These are phyloP conservation scores for Cynocephalus volans DNA, from an alignment of 2,113 vertebrate species.

Conservation along the genomic window DNA sequence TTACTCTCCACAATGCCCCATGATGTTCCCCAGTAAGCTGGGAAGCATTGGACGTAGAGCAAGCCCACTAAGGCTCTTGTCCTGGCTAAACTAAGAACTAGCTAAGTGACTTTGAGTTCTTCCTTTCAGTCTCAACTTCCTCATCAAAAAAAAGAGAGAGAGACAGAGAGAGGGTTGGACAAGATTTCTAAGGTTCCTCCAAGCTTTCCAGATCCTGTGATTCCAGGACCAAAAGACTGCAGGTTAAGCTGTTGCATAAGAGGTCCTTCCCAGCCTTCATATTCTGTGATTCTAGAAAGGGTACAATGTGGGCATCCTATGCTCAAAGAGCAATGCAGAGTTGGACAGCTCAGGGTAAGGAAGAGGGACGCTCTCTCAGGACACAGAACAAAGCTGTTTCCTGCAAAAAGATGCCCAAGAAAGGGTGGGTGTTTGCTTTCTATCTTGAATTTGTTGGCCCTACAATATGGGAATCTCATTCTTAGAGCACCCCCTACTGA, in stretches of 20 bases:
- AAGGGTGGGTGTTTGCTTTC: background rate
- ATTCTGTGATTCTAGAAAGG: background rate
- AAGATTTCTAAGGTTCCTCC: background rate
- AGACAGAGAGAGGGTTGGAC: background rate
- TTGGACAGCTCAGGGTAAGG: no score
- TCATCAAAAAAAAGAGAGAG: background rate
- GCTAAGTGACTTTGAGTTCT: background rate
- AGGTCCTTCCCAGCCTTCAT: background rate
- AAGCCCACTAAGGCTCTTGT: background rate
- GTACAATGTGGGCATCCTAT: no score
- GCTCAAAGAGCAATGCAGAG: background rate
- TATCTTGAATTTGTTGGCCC: background rate
- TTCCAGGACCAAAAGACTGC: background rate
- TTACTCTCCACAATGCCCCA: background rate
- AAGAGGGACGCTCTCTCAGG: background rate
- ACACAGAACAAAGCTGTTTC: background rate
- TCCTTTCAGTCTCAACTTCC: slow-evolving; percentile 1
- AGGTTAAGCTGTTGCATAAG: background rate
- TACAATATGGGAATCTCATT: background rate
- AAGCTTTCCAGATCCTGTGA: background rate
- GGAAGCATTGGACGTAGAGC: background rate
- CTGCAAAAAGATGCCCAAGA: background rate
- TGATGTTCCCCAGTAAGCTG: accelerated
- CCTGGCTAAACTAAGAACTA: background rate
- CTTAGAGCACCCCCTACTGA: slow-evolving; percentile 79